phyloP scores from a whole-genome alignment of 2,797 vertebrate species.

The Thunnus albacares region DNA sequence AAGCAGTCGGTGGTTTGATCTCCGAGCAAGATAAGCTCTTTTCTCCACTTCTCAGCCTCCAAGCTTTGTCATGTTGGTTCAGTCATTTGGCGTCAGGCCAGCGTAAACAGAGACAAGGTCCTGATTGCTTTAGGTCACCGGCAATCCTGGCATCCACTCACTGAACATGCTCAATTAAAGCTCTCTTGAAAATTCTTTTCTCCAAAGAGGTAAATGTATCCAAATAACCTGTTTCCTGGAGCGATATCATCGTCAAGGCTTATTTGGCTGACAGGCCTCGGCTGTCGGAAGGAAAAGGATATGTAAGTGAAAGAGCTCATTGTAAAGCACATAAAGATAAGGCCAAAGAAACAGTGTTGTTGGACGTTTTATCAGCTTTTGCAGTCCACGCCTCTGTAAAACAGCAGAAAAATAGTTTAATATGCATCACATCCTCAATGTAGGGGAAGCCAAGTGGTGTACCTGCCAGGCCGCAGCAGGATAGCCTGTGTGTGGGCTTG shows the following conservation, averaged over 20 bases:
- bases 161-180: slow-evolving; percentile 69
- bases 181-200: slow-evolving; percentile 54
- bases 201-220: slow-evolving; percentile 65
- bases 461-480: slow-evolving; percentile 13
- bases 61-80: slow-evolving; percentile 75
- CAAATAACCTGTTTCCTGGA: slow-evolving; percentile 60
- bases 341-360: slow-evolving; percentile 25
- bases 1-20: slow-evolving; percentile 71
- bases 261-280: slow-evolving; percentile 50
- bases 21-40: slow-evolving; percentile 66
- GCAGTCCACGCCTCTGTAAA: slow-evolving; percentile 28
- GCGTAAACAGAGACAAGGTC: slow-evolving; percentile 69
- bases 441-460: slow-evolving; percentile 20
- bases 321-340: slow-evolving; percentile 45
- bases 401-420: slow-evolving; percentile 22
- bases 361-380: slow-evolving; percentile 42
- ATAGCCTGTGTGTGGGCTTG: slow-evolving; percentile 51
- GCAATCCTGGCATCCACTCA: slow-evolving; percentile 65
- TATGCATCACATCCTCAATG: slow-evolving; percentile 13
- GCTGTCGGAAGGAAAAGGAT: slow-evolving; percentile 43
- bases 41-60: slow-evolving; percentile 64
- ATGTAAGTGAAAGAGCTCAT: slow-evolving; percentile 35
- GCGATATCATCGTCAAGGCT: slow-evolving; percentile 53
- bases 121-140: slow-evolving; percentile 73
- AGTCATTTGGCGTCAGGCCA: slow-evolving; percentile 75